Base-by-base conservation (phyloP, 1,140 invertebrate species). In the Musca domestica region DNA sequence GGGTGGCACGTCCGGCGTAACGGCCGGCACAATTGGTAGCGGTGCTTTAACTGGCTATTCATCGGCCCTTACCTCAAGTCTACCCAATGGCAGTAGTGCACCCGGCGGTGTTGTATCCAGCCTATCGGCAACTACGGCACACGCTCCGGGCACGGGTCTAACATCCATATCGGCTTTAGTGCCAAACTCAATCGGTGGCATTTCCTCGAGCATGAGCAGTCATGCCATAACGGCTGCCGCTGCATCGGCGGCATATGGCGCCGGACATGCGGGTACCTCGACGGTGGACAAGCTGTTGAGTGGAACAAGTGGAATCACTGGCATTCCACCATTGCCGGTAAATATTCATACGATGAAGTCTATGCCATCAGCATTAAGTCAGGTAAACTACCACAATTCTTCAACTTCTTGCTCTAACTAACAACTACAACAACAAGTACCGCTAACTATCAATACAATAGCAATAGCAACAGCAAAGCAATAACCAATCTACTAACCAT, bases 281-380 rank as follows among this genome's bases (percentile, higher is more conserved):
- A 73, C 77, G 25, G 76, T 80, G 54, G 77, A 80, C 71, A 80
- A 80, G 72, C 76, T 80, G 68, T 69, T 80, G 65, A 76, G 77
- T 69, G 77, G 77, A 75, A 77, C 77, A 67, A 76, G 77, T 77
- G 77, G 77, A 76, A 76, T 80, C 68, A 71, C 77, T 76, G 77
- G 77, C 76, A 80, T 80, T 76, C 77, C 77, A 80, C 73, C 77
- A 71, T 72, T 80, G 77, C 77, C 77, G 77, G 77, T 80, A 80
- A 80, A 80, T 80, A 80, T 80, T 78, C 77, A 80, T 73, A 79
- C 77, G 77, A 79, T 80, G 77, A 80, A 79, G 77, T 76, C 77
- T 73, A 80, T 80, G 77, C 77, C 77, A 69, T 71, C 77, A 76
- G 77, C 77, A 80, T 80, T 80, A 80, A 80, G 77, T 79, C 77